A percentile compares a stretch with the other conserved stretches of the same genome.
Conservation (phyloP, 2,888 invertebrate genomes). For the Acanthosepion lycidas region DNA sequence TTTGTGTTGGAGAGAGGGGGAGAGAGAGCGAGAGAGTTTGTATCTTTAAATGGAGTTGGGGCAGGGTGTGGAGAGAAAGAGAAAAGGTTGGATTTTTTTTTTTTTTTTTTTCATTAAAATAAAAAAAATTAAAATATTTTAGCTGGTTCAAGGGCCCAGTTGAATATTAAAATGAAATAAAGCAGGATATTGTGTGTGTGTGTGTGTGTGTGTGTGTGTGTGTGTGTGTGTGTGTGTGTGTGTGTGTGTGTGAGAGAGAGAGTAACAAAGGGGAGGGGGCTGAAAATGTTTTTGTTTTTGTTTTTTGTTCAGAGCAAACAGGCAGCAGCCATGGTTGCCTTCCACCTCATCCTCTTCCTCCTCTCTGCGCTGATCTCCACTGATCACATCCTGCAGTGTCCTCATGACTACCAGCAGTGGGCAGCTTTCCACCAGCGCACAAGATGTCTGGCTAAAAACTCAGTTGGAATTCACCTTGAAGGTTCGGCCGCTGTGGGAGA, state of each 20-base stretch:
- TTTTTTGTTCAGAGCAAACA: background rate
- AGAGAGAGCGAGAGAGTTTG: background rate
- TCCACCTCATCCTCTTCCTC: background rate
- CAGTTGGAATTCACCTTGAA: constrained; percentile 52
- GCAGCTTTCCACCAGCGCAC: constrained; percentile 87
- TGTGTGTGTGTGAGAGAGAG: no score
- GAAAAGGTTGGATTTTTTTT: background rate
- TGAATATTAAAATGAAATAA: constrained; percentile 33
- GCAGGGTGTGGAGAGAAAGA: background rate
- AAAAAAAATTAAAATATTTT: background rate
- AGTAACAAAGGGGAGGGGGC: background rate
- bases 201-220: background rate
- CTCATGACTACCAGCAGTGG: constrained; percentile 76
- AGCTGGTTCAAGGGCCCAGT: background rate
- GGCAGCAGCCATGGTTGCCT: constrained; percentile 39
- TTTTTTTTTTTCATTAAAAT: background rate
- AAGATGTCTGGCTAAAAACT: constrained; percentile 79
- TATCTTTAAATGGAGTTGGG: background rate
- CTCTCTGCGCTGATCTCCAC: constrained; percentile 34
- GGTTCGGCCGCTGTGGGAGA: constrained; percentile 56
- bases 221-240: background rate
- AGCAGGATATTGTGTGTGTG: background rate
- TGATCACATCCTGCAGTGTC: background rate
- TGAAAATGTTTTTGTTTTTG: background rate
- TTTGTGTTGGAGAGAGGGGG: background rate